Evolutionary conservation across 1,140 invertebrate species (phyloP), one percentile per base, ranked within the genome.

Genomic region (Aporrectodea caliginosa): DNA sequence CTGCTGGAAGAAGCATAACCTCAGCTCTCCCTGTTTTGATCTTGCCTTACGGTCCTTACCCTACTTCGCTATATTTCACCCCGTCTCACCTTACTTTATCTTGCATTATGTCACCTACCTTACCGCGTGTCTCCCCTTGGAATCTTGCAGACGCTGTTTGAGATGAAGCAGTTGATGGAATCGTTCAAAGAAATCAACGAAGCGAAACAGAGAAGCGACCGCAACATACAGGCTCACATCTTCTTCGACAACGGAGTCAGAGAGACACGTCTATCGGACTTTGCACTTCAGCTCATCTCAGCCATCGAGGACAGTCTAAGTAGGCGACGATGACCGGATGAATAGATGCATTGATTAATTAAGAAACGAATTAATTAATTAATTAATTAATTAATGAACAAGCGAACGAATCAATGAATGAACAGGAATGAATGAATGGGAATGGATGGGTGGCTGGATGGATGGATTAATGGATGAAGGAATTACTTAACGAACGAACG

Each of bases 1-100:
- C n/a, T n/a, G n/a, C n/a, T n/a, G n/a, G n/a, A n/a, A n/a, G n/a
- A n/a, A n/a, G n/a, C n/a, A n/a, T n/a, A n/a, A n/a, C n/a, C n/a
- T n/a, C n/a, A n/a, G n/a, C n/a, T n/a, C n/a, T n/a, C n/a, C n/a
- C 80, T 78, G 32, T 83, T 86, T 1, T 84, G 81, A 72, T 84
- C 85, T n/a, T 85, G 85, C 69, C 85, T 84, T 12, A 85, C 85
- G 16, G 85, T 85, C 84, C 85, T 85, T 71, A 78, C 83, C 79
- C 84, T 84, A 83, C 84, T 85, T 35, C 16, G 35, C 0, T 29
- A 16, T 72, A 0, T 77, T 0, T 0, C 0, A 0, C 0, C n/a
- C 14, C 14, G 16, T 1, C n/a, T n/a, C 22, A 16, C 16, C 34
- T 30, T 33, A 22, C n/a, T 76, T 16, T 16, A 31, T 16, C 14